phyloP scores from a whole-genome alignment of 53 echinoderm and acorn worm species.

The Astropecten irregularis region DNA sequence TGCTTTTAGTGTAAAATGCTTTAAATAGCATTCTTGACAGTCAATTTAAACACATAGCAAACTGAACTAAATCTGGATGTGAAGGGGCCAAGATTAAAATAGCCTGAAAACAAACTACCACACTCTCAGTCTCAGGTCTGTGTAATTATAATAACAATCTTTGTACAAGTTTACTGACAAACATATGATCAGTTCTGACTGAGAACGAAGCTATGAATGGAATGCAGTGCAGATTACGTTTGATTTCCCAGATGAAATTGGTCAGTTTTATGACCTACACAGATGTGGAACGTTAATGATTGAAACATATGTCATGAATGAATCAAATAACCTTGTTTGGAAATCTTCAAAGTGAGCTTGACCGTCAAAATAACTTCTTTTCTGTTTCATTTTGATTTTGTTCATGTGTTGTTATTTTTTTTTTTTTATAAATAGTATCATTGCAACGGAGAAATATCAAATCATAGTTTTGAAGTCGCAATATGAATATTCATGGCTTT shows the following conservation, averaged over 20 bases:
- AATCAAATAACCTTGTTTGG: slow-evolving; percentile 11
- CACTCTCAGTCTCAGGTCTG: neutral
- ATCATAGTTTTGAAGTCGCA: too few species aligned
- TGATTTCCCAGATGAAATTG: neutral
- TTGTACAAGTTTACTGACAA: neutral
- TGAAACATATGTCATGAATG: neutral
- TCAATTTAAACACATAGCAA: neutral
- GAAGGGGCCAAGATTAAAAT: neutral
- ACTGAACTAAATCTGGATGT: neutral
- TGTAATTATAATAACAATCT: neutral
- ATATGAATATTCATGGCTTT: too few species aligned
- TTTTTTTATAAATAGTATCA: too few species aligned
- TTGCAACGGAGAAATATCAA: too few species aligned
- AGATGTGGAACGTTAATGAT: slow-evolving; percentile 8
- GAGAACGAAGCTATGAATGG: neutral
- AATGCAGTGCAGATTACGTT: neutral
- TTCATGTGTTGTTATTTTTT: neutral
- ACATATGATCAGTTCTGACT: neutral
- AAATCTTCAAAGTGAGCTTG: neutral
- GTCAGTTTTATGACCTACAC: neutral
- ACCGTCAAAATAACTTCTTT: neutral
- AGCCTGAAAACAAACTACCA: neutral
- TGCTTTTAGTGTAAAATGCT: too few species aligned
- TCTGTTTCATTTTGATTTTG: neutral
- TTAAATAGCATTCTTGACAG: too few species aligned